A percentile compares a stretch with the other conserved stretches of the same genome.
Conservation (phyloP, 2,113 vertebrate species). For the Spizaetus ornatus region DNA sequence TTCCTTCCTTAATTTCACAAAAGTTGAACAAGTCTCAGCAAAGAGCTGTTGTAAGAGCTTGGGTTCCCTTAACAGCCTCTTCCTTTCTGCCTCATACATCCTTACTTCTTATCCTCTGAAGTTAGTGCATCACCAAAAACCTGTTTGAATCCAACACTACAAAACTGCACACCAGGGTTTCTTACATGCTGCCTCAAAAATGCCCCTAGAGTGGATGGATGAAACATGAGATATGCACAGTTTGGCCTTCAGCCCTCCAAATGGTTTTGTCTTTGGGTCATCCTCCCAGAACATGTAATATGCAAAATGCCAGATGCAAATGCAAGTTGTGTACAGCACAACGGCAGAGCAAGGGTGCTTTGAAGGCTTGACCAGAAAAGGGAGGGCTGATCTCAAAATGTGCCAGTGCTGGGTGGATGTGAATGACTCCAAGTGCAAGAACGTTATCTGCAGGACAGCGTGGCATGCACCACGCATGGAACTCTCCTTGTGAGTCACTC, state of each 20-base stretch:
- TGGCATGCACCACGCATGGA: accelerated
- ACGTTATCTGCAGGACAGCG: background rate
- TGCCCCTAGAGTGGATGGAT: background rate
- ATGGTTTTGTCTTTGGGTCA: background rate
- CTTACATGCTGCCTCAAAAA: background rate
- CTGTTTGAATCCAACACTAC: background rate
- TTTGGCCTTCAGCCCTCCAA: background rate
- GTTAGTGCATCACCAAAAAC: background rate
- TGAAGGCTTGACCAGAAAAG: background rate
- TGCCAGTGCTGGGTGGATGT: background rate
- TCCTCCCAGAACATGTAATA: background rate
- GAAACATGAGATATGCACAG: background rate
- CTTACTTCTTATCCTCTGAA: background rate
- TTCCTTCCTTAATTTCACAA: background rate
- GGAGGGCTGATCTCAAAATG: background rate
- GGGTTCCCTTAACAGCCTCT: background rate
- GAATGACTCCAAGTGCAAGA: background rate
- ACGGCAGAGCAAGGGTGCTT: background rate
- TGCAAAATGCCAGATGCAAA: background rate
- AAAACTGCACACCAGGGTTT: background rate
- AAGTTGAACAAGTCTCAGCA: background rate
- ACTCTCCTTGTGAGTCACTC: background rate
- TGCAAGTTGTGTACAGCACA: background rate
- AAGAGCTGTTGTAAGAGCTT: background rate
- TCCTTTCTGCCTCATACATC: background rate